Evolutionary conservation across 2,113 vertebrate species (phyloP).

Genomic region (Sclerurus mexicanus): DNA sequence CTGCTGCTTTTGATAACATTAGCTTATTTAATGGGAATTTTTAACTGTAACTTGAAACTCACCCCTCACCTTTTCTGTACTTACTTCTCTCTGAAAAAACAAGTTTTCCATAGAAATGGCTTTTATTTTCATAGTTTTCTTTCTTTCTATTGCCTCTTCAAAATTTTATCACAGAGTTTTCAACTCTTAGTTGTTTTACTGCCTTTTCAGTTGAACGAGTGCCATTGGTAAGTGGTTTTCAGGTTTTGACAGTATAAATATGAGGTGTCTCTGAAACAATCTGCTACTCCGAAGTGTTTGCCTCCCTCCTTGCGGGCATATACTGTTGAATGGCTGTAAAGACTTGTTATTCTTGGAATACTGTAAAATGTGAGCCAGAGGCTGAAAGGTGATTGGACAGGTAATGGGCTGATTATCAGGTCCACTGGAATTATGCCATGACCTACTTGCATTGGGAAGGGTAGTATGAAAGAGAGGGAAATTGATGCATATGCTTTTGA

Average conservation of each 20-base stretch:
- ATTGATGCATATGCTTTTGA: background rate
- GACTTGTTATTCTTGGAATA: background rate
- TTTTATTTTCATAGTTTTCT: background rate
- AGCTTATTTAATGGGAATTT: background rate
- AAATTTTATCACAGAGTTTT: background rate
- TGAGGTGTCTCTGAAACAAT: background rate
- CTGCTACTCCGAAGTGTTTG: background rate
- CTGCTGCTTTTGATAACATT: background rate
- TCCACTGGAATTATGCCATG: background rate
- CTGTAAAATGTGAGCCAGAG: background rate
- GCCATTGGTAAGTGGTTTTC: background rate
- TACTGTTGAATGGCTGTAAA: background rate
- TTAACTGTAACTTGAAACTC: background rate
- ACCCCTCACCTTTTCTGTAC: background rate
- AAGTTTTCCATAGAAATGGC: background rate
- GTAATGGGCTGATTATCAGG: background rate
- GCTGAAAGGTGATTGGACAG: background rate
- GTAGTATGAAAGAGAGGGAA: background rate
- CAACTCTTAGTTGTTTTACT: background rate
- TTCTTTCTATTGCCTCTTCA: background rate
- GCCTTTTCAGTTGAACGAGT: background rate
- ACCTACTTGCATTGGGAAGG: background rate
- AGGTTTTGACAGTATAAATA: background rate
- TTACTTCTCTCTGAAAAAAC: accelerated
- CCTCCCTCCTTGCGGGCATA: background rate